These are phyloP conservation scores for Falco concolor DNA, from an alignment of 2,797 vertebrate species.

Conservation along the genomic window DNA sequence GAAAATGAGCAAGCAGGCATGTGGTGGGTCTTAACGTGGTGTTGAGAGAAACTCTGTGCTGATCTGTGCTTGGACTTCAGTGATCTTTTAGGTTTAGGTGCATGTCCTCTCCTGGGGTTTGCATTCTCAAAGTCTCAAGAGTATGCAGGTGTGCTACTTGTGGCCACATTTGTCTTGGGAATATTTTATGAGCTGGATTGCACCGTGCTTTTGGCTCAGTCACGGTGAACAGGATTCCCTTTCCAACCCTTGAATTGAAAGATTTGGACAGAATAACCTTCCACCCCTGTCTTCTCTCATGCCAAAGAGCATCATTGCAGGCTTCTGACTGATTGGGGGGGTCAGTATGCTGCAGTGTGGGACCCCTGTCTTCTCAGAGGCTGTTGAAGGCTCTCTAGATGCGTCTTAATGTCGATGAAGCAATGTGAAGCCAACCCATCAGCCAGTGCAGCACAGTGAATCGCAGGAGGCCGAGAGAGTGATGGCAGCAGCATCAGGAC, in stretches of 20 bases:
- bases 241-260: background rate
- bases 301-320: background rate
- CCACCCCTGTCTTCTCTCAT: background rate
- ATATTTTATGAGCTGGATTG: background rate
- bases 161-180: fast-evolving
- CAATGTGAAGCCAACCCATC: background rate
- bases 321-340: background rate
- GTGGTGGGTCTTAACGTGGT: background rate
- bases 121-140: fast-evolving
- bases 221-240: background rate
- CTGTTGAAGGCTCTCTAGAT: background rate
- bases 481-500: background rate
- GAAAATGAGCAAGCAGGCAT: background rate
- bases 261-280: background rate
- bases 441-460: background rate
- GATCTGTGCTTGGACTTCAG: background rate
- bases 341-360: fast-evolving
- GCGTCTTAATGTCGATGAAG: background rate
- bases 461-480: background rate
- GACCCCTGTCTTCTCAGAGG: background rate
- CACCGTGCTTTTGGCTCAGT: fast-evolving
- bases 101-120: background rate
- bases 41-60: background rate
- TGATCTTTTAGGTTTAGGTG: background rate
- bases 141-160: fast-evolving